A percentile compares a stretch with the other conserved stretches of the same genome.
phyloP scores from a whole-genome alignment of 2,113 vertebrate species.

The Lagopus muta region DNA sequence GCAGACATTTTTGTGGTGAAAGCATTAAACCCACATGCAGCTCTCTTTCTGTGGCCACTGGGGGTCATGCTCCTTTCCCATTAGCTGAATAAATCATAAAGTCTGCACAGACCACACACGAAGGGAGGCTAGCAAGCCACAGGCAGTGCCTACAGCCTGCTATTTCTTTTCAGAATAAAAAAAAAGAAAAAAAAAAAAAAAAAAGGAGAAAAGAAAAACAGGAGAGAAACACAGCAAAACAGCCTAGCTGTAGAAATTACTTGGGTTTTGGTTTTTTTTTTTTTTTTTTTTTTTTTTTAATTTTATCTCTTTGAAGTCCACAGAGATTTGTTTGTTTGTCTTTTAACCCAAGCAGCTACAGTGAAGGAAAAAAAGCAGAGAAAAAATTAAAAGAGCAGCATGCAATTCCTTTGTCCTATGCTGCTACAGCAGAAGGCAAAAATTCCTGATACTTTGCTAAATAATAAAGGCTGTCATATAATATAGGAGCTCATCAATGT shows the following conservation, averaged over 20 bases:
- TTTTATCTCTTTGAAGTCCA: conserved; percentile 67
- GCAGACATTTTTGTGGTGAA: conserved; percentile 99
- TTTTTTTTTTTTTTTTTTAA: background rate
- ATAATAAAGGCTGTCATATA: conserved; percentile 69
- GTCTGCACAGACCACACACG: conserved; percentile 99
- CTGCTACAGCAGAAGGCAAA: conserved; percentile 68
- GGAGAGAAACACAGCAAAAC: conserved; percentile 70
- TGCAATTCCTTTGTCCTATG: conserved; percentile 57
- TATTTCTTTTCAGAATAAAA: conserved; percentile 89
- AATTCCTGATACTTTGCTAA: conserved; percentile 74
- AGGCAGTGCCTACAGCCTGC: conserved; percentile 87
- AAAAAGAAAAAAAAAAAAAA: background rate
- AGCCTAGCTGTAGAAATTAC: conserved; percentile 72
- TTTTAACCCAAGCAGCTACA: conserved; percentile 67
- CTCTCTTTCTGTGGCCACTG: conserved; percentile 99
- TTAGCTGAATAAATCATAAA: conserved; percentile 99
- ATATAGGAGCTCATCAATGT: conserved; percentile 48
- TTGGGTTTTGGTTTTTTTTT: background rate
- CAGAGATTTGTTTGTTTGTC: conserved; percentile 66
- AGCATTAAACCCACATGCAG: conserved; percentile 99
- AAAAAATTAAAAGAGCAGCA: conserved; percentile 65
- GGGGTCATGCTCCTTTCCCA: conserved; percentile 99
- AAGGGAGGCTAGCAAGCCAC: conserved; percentile 86
- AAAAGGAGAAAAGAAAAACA: conserved; percentile 71
- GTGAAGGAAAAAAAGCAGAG: conserved; percentile 55